Conservation (phyloP, 2,113 vertebrate species). For the Neogale vison region DNA sequence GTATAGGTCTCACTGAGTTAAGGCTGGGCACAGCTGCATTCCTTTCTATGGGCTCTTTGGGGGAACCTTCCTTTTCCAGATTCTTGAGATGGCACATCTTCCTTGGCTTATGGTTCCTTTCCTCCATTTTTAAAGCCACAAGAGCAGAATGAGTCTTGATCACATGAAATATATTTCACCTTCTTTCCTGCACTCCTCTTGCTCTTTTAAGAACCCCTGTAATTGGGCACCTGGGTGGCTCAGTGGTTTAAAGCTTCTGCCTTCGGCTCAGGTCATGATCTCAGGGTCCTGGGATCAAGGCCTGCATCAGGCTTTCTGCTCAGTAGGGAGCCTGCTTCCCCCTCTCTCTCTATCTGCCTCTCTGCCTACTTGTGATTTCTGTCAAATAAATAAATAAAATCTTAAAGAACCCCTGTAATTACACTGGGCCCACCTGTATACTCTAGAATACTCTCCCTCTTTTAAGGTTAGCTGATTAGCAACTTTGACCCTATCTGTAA, state of each 20-base stretch:
- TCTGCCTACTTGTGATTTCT: no score
- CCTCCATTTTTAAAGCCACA: not conserved
- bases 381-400: no score
- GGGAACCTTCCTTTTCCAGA: not conserved
- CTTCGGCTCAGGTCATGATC: no score
- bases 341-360: no score
- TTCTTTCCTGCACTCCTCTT: not conserved
- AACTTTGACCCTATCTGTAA: not conserved
- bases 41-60: not conserved
- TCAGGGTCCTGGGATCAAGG: no score
- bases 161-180: not conserved
- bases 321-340: no score
- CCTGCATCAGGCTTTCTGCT: no score
- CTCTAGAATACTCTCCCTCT: not conserved
- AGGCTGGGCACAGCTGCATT: not conserved
- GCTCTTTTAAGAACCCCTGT: not conserved
- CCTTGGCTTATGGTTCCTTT: not conserved
- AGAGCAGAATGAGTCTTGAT: not conserved
- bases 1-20: not conserved
- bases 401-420: not conserved
- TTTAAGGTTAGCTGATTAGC: not conserved
- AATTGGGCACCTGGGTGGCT: no score
- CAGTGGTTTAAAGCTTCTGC: no score
- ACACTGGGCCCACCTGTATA: not conserved
- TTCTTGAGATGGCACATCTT: not conserved